Conservation (phyloP, 1,140 invertebrate species). For the Drosophila sp. region DNA sequence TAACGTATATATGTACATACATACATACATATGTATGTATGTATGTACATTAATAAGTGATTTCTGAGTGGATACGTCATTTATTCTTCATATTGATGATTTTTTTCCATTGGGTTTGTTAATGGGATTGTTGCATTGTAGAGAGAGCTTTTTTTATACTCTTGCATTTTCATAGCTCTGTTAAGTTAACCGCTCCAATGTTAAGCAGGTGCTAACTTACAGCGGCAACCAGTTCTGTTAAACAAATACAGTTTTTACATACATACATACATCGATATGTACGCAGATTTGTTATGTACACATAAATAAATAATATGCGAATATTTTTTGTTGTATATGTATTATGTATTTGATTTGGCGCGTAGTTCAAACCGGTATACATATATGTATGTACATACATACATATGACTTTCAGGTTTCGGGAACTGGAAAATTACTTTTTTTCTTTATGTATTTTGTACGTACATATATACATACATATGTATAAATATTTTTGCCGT, state of each 20-base stretch:
- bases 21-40: too few relatives aligned
- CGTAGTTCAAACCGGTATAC: too few relatives aligned
- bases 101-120: not conserved
- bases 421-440: not conserved
- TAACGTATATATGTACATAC: too few relatives aligned
- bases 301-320: too few relatives aligned
- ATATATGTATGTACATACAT: not conserved
- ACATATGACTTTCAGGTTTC: conserved; percentile 11
- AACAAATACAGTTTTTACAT: not conserved
- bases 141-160: not conserved
- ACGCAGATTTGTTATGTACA: not conserved
- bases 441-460: not conserved
- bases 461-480: not conserved
- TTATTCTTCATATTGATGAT: not conserved
- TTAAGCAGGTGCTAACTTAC: conserved; percentile 6
- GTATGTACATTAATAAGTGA: too few relatives aligned
- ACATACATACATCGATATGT: not conserved
- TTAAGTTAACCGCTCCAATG: not conserved
- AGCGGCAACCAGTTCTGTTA: not conserved
- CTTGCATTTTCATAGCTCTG: not conserved
- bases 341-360: not conserved
- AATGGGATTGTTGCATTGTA: not conserved
- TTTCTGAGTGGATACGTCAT: not conserved
- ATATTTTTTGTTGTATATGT: not conserved
- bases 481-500: not conserved